A percentile compares a stretch with the other conserved stretches of the same genome.
These are phyloP conservation scores for Stegana nigrithorax DNA, from an alignment of 2,888 invertebrate species.

Conservation along the genomic window DNA sequence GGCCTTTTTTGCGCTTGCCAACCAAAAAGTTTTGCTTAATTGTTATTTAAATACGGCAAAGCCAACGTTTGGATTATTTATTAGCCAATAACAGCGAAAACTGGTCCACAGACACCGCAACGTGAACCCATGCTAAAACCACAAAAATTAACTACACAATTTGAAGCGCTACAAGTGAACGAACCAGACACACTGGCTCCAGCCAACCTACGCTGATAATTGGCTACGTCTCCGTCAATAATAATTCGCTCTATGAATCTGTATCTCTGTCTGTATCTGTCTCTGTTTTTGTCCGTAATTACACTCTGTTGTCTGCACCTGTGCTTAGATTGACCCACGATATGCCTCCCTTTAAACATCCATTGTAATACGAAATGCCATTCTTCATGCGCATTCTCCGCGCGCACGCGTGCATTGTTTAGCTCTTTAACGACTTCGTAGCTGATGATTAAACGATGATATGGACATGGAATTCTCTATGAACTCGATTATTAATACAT, in stretches of 20 bases:
- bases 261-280: too few species aligned
- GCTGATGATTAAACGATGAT: too few species aligned
- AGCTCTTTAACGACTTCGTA: too few species aligned
- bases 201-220: not conserved
- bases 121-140: not conserved
- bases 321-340: too few species aligned
- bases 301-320: too few species aligned
- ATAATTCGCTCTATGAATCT: too few species aligned
- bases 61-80: slow-evolving; percentile 2
- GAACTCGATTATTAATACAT: too few species aligned
- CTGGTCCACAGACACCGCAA: not conserved
- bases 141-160: not conserved
- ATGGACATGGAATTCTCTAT: too few species aligned
- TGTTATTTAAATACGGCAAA: slow-evolving; percentile 5
- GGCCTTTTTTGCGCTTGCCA: slow-evolving; percentile 26
- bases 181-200: slow-evolving; percentile 53
- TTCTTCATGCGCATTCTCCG: slow-evolving; percentile 53
- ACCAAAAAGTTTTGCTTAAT: slow-evolving; percentile 25
- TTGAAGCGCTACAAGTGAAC: not conserved
- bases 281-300: too few species aligned
- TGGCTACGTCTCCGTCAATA: too few species aligned
- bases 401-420: slow-evolving; percentile 39
- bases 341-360: too few species aligned
- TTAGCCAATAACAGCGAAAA: not conserved
- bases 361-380: slow-evolving; percentile 29